phyloP scores from a whole-genome alignment of 2,113 vertebrate genomes.

The Bagarius yarrelli region DNA sequence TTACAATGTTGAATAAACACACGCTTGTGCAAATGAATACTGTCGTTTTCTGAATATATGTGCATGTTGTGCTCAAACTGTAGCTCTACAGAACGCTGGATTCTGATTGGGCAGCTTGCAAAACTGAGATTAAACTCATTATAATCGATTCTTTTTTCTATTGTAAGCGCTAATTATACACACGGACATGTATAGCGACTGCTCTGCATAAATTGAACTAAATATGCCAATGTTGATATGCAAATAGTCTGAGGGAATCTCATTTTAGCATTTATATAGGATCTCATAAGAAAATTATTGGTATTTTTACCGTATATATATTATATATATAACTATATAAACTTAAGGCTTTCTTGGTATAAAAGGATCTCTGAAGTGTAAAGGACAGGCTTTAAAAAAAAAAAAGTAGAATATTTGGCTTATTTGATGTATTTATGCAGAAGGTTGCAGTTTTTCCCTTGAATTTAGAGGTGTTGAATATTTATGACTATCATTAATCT shows the following conservation, averaged over 20 bases:
- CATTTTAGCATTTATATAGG: neutral
- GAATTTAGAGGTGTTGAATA: neutral
- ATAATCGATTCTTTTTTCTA: neutral
- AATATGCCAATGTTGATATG: neutral
- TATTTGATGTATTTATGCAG: neutral
- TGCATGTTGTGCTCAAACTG: neutral
- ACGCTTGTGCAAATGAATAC: neutral
- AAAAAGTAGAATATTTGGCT: neutral
- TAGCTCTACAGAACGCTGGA: neutral
- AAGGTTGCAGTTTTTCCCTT: neutral
- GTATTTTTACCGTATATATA: neutral
- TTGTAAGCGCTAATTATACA: neutral
- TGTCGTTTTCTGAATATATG: neutral
- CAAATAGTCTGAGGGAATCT: neutral
- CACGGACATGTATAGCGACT: neutral
- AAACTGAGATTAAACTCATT: neutral
- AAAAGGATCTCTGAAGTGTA: neutral
- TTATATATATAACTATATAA: no score
- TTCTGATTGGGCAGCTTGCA: neutral
- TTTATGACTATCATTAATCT: neutral
- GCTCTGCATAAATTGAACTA: neutral
- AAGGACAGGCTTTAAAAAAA: neutral
- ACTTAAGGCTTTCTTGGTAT: neutral
- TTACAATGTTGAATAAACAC: constrained; percentile 11
- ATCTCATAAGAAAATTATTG: neutral